Base-by-base conservation (phyloP, 2,113 vertebrate species). In the Anser cygnoides region DNA sequence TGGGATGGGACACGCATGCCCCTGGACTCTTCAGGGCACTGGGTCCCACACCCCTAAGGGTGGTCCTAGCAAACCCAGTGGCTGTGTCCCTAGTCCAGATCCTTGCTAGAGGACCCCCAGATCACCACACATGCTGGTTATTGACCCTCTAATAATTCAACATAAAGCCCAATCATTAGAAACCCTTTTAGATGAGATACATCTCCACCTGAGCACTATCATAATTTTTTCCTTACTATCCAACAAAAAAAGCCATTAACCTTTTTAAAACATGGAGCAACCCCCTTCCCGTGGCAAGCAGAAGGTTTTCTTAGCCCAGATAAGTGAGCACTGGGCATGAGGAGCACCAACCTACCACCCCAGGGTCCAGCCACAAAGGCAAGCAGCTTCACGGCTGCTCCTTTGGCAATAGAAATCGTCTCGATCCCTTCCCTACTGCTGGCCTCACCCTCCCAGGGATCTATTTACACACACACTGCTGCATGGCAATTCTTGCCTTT, bases 321-420 rank as follows among this genome's bases (percentile, higher is more conserved):
- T 81, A 77, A 94, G 92, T 31, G 82, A 66, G 43, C 21, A 9
- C 67, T 67, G 80, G 41, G 90, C 85, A 91, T 50, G 77, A 93
- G 82, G 50, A 91, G 54, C 93, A 75, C 68, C 87, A 82, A 81
- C 91, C 90, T 78, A 84, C 71, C 75, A 59, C n/a, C 61, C 46
- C 2, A 9, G 54, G 71, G 80, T 77, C 81, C 65, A 88, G 62
- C 54, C 75, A 66, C 89, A 89, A 83, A 83, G 76, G 66, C 31
- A 95, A 96, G 78, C 55, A 13, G 77, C 31, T 6, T 81, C 35
- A 54, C 7, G 43, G 29, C 29, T 16, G 26, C 77, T 83, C 26
- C 74, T 77, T 55, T 54, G 35, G 37, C 85, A 95, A 93, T 19
- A 85, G 92, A 94, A 95, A 92, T 77, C 20, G 29, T 88, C 83